A percentile compares a stretch with the other conserved stretches of the same genome.
phyloP scores from a whole-genome alignment of 2,888 invertebrate genomes.

The Girardia tigrina region DNA sequence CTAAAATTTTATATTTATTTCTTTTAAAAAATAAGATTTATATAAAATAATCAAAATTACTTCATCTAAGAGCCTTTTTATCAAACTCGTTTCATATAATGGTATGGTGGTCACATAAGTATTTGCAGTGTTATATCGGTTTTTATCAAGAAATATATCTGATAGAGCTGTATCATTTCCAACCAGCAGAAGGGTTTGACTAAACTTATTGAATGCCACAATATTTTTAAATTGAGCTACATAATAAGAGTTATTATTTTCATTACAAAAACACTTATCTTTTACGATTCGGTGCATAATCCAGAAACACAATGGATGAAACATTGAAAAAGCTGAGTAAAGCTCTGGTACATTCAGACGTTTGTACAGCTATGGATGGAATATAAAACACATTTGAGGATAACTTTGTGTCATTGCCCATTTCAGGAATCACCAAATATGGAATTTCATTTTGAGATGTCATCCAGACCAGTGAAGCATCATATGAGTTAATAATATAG shows the following conservation, averaged over 20 bases:
- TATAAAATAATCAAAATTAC: too few species aligned
- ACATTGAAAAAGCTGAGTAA: not conserved
- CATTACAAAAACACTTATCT: not conserved
- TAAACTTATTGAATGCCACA: not conserved
- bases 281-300: not conserved
- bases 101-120: not conserved
- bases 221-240: constrained; percentile 11
- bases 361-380: not conserved
- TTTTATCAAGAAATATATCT: not conserved
- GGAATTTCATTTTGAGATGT: not conserved
- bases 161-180: not conserved
- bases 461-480: not conserved
- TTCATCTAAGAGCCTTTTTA: not conserved
- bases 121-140: not conserved
- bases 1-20: too few species aligned
- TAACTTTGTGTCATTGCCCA: not conserved
- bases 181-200: not conserved
- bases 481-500: not conserved
- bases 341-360: not conserved
- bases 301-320: not conserved
- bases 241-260: too few species aligned
- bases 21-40: too few species aligned
- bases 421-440: not conserved
- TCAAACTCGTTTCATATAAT: not conserved
- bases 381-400: not conserved